Percentiles rank a stretch among this genome's conserved stretches.
Evolutionary conservation across 1,140 invertebrate species (phyloP).

Genomic region (Phymastichus coffea): DNA sequence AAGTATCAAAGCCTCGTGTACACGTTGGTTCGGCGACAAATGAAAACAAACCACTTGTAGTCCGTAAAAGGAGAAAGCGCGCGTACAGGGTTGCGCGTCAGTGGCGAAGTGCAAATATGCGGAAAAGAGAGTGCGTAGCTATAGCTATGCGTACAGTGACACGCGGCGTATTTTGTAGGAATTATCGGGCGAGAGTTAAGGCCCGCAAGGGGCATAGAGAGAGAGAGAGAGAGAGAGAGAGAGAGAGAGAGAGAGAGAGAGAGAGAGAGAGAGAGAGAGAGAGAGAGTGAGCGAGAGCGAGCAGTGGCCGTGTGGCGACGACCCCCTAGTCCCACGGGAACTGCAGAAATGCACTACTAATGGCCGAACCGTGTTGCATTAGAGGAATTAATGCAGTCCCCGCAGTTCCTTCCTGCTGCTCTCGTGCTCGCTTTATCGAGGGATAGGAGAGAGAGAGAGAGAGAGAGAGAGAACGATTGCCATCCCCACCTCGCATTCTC

Average conservation of each 20-base stretch:
- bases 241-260: not conserved
- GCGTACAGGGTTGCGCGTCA: slow-evolving; percentile 20
- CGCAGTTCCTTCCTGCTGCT: not conserved
- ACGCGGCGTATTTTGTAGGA: slow-evolving; percentile 39
- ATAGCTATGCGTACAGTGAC: not conserved
- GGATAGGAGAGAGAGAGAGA: not conserved
- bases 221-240: no score
- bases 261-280: not conserved
- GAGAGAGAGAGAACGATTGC: no score
- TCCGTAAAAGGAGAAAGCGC: slow-evolving; percentile 4
- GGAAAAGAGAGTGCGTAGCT: not conserved
- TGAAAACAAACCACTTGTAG: slow-evolving; percentile 5
- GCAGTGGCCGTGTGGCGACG: no score
- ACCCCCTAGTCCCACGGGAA: slow-evolving; percentile 35
- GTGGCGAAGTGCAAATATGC: no score
- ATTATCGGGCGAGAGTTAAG: slow-evolving; percentile 36
- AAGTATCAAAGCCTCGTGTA: no score
- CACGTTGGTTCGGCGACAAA: no score
- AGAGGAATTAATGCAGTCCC: slow-evolving; percentile 44
- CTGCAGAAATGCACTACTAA: slow-evolving; percentile 48
- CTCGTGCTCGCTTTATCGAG: no score
- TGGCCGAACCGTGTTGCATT: slow-evolving; percentile 49
- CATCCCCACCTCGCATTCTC: not conserved
- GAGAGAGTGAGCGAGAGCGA: no score
- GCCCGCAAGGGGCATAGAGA: slow-evolving; percentile 18